Base-by-base conservation (phyloP, 2,888 invertebrate species). In the Anthrax anthrax region DNA sequence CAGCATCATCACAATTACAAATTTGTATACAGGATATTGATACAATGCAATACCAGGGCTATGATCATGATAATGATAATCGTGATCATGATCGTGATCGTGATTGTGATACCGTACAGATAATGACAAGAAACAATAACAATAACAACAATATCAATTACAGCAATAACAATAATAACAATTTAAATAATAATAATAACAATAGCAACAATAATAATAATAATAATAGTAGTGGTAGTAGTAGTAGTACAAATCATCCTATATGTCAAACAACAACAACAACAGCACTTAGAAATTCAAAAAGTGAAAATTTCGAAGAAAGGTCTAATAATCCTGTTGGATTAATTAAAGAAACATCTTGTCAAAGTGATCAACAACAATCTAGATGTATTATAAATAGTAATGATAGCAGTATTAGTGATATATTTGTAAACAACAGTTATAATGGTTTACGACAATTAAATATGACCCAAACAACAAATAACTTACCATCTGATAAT, bases 1-100 rank as follows among this genome's bases (percentile, higher is more conserved):
- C 78, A 52, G 70, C 77, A 54, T 77, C 78, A 50, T 77, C 78
- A 50, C 76, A 77, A 14, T 23, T 46, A 32, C n/a, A n/a, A n/a
- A 32, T 46, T 32, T 42, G 46, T 39, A 29, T 42, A 19, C 46
- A 37, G 38, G 42, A 46, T 32, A 16, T 18, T n/a, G n/a, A n/a
- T n/a, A n/a, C n/a, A n/a, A n/a, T n/a, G n/a, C n/a, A n/a, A n/a
- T n/a, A n/a, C n/a, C n/a, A n/a, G n/a, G n/a, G n/a, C n/a, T n/a
- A n/a, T n/a, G n/a, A n/a, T n/a, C n/a, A n/a, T n/a, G n/a, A n/a
- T n/a, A n/a, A n/a, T n/a, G n/a, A n/a, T n/a, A n/a, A n/a, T n/a
- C n/a, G n/a, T n/a, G 12, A 42, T 36, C 18, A 39, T 43, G 37
- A 41, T 32, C 27, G 29, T 23, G 47, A 37, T 42, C 38, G 38